These are phyloP conservation scores for Charanyca ferruginea DNA, from an alignment of 2,888 invertebrate species.

Conservation along the genomic window DNA sequence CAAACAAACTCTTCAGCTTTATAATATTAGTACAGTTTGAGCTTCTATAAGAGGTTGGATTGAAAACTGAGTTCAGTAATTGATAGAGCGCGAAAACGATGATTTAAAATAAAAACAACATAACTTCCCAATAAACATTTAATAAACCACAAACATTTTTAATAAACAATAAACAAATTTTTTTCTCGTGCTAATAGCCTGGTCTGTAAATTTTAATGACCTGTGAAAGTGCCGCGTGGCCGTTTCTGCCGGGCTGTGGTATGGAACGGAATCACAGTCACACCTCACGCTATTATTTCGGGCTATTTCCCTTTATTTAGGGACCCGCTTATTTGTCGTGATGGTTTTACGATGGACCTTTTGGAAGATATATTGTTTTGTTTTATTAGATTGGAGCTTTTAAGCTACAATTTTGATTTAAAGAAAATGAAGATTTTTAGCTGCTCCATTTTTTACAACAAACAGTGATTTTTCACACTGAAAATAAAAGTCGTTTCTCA, in stretches of 20 bases:
- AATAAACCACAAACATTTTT: too few relatives aligned
- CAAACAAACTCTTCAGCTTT: too few relatives aligned
- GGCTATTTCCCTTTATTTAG: slow-evolving; percentile 33
- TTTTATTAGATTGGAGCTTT: slow-evolving; percentile 1
- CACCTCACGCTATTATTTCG: slow-evolving; percentile 35
- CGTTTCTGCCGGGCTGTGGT: not conserved
- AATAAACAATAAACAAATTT: slow-evolving; percentile 53
- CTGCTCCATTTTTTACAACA: too few relatives aligned
- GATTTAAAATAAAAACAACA: not conserved
- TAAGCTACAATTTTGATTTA: not conserved
- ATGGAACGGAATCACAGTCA: slow-evolving; percentile 30
- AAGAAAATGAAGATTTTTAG: too few relatives aligned
- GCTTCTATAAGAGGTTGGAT: too few relatives aligned
- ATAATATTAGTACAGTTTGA: too few relatives aligned
- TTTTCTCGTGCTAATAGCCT: slow-evolving; percentile 14
- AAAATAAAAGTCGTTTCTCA: too few relatives aligned
- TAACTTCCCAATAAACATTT: not conserved
- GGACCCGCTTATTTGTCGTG: slow-evolving; percentile 21
- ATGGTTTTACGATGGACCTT: slow-evolving; percentile 13
- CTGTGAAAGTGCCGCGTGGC: slow-evolving; percentile 44
- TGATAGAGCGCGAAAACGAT: too few relatives aligned
- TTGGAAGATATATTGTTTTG: slow-evolving; percentile 11
- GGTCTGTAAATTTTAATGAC: slow-evolving; percentile 48
- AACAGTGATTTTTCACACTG: too few relatives aligned
- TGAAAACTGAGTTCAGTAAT: too few relatives aligned